Evolutionary conservation across 2,888 invertebrate genomes (phyloP).

Genomic region (Tineola bisselliella): DNA sequence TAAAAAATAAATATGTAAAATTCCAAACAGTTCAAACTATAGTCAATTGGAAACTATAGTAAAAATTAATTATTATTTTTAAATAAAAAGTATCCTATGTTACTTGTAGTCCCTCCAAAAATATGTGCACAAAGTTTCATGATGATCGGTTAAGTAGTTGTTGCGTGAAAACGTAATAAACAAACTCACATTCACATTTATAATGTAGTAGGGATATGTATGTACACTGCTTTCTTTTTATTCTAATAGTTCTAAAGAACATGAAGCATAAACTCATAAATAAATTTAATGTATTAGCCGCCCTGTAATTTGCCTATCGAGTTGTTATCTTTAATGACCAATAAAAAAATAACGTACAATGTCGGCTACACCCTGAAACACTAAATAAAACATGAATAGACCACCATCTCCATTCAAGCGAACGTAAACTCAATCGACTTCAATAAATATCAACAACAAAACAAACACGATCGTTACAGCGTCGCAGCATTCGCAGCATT

Average conservation of each 20-base stretch:
- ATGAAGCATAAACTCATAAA: background rate
- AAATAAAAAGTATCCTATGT: too few relatives aligned
- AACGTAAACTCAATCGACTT: background rate
- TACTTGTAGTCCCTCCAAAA: too few relatives aligned
- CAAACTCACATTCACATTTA: too few relatives aligned
- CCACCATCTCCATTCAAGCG: background rate
- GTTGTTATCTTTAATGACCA: slow-evolving; percentile 3
- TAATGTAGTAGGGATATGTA: background rate
- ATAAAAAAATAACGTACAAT: slow-evolving; percentile 1
- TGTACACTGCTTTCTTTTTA: background rate
- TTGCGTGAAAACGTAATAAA: too few relatives aligned
- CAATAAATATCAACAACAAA: slow-evolving; percentile 10
- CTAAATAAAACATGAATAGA: background rate
- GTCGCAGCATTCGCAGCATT: background rate
- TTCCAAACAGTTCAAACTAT: too few relatives aligned
- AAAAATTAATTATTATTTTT: too few relatives aligned
- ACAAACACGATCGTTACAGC: slow-evolving; percentile 1
- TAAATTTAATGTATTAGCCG: background rate
- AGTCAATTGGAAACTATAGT: too few relatives aligned
- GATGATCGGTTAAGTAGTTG: too few relatives aligned
- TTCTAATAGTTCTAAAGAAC: background rate
- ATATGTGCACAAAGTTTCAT: too few relatives aligned
- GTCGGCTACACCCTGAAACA: background rate
- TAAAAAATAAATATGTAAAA: too few relatives aligned
- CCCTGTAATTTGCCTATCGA: slow-evolving; percentile 5